Percentiles rank a stretch among this genome's conserved stretches.
Conservation (phyloP, 2,888 invertebrate species). For the Schrankia costaestrigalis region DNA sequence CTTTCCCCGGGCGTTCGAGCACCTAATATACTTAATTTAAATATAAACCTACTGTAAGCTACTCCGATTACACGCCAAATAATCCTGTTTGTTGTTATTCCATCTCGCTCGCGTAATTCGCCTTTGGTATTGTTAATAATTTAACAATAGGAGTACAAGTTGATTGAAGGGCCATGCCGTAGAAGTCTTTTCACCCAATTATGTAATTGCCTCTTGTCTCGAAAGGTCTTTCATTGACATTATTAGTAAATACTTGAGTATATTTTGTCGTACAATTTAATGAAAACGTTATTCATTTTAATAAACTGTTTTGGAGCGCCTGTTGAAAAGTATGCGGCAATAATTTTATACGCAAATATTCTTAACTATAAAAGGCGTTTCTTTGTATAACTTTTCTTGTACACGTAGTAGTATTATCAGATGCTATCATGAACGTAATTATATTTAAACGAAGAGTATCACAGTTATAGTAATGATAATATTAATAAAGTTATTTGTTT, state of each 20-base stretch:
- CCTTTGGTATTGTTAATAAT: no score
- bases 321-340: conserved; percentile 18
- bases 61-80: conserved; percentile 18
- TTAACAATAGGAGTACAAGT: conserved; percentile 8
- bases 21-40: conserved; percentile 36
- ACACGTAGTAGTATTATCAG: no score
- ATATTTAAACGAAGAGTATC: no score
- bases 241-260: conserved; percentile 7
- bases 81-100: conserved; percentile 11
- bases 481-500: no score
- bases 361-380: conserved; percentile 16
- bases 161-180: conserved; percentile 8
- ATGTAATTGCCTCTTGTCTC: conserved; percentile 12
- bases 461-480: no score
- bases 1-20: conserved; percentile 26
- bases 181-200: conserved; percentile 6
- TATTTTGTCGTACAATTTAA: background rate
- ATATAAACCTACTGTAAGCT: conserved; percentile 16
- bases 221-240: conserved; percentile 4
- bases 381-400: no score
- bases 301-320: conserved; percentile 7
- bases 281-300: conserved; percentile 1
- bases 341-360: conserved; percentile 1
- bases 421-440: no score
- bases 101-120: no score